phyloP scores from a whole-genome alignment of 2,888 invertebrate species.

The Stratiomys singularior region DNA sequence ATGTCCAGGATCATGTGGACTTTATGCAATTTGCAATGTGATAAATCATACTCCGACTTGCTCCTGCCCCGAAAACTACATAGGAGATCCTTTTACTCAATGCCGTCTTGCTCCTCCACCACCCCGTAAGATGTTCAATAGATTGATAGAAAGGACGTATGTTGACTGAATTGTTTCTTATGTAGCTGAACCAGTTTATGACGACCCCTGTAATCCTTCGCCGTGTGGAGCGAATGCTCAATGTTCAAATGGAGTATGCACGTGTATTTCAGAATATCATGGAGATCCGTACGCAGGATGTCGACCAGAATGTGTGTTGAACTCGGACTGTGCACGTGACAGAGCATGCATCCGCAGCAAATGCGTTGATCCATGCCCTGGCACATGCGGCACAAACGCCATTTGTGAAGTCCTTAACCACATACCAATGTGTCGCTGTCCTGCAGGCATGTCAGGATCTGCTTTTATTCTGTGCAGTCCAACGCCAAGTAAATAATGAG shows the following conservation, averaged over 20 bases:
- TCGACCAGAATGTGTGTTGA: slow-evolving; percentile 81
- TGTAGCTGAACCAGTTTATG: slow-evolving; percentile 62
- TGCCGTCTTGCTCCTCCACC: slow-evolving; percentile 61
- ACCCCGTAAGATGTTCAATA: slow-evolving; percentile 50
- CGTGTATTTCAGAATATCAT: slow-evolving; percentile 77
- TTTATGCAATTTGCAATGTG: slow-evolving; percentile 71
- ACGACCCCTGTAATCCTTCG: slow-evolving; percentile 73
- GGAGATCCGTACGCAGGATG: slow-evolving; percentile 83
- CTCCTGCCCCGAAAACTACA: slow-evolving; percentile 69
- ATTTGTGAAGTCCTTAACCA: slow-evolving; percentile 80
- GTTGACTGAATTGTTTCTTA: neutral
- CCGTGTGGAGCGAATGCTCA: slow-evolving; percentile 80
- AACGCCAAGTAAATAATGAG: slow-evolving; percentile 56
- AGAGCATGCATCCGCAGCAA: slow-evolving; percentile 77
- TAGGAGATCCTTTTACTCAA: slow-evolving; percentile 69
- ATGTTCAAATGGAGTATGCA: slow-evolving; percentile 72
- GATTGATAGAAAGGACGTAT: slow-evolving; percentile 56
- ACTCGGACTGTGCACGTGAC: slow-evolving; percentile 75
- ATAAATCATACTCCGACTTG: slow-evolving; percentile 76
- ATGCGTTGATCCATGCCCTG: slow-evolving; percentile 79
- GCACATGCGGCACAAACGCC: slow-evolving; percentile 79
- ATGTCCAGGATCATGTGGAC: slow-evolving; percentile 76
- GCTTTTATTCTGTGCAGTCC: slow-evolving; percentile 77
- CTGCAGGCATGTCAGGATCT: slow-evolving; percentile 73
- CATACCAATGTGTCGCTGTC: slow-evolving; percentile 78